Evolutionary conservation across 1,140 invertebrate genomes (phyloP).

Genomic region (Drosophila orosa): DNA sequence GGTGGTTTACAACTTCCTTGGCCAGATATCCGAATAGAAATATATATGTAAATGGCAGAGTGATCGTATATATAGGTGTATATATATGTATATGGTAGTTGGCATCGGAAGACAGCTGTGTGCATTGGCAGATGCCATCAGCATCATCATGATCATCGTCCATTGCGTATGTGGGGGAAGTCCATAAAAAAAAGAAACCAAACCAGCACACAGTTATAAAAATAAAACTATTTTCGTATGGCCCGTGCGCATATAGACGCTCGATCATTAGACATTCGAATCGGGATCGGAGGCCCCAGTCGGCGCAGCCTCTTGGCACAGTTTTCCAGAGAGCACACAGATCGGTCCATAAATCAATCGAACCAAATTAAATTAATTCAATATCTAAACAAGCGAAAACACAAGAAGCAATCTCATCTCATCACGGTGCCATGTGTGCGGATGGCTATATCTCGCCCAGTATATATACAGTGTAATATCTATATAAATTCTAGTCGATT

Average conservation of each 20-base stretch:
- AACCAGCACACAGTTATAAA: conserved; percentile 81
- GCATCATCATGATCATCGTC: conserved; percentile 41
- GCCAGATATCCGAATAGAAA: conserved; percentile 40
- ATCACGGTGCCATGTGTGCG: conserved; percentile 53
- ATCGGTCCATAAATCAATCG: conserved; percentile 74
- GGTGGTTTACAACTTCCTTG: conserved; percentile 75
- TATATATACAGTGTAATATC: conserved; percentile 19
- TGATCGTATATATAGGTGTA: conserved; percentile 4
- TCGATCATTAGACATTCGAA: conserved; percentile 49
- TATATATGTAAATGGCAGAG: conserved; percentile 1
- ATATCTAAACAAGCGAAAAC: conserved; percentile 42
- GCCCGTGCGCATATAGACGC: conserved; percentile 61
- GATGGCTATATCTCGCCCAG: conserved; percentile 5
- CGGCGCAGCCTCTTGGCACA: conserved; percentile 66
- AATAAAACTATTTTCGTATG: conserved; percentile 79
- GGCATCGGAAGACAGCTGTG: conserved; percentile 78
- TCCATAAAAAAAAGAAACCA: conserved; percentile 77
- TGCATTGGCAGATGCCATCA: conserved; percentile 70
- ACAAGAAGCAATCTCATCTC: conserved; percentile 35
- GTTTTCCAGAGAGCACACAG: conserved; percentile 66
- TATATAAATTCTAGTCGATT: conserved; percentile 80
- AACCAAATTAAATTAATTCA: conserved; percentile 77
- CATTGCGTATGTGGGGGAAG: conserved; percentile 74
- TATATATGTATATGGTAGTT: conserved; percentile 35
- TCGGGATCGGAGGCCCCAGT: conserved; percentile 20